phyloP scores from a whole-genome alignment of 2,797 vertebrate species.

The Darevskia mixta region DNA sequence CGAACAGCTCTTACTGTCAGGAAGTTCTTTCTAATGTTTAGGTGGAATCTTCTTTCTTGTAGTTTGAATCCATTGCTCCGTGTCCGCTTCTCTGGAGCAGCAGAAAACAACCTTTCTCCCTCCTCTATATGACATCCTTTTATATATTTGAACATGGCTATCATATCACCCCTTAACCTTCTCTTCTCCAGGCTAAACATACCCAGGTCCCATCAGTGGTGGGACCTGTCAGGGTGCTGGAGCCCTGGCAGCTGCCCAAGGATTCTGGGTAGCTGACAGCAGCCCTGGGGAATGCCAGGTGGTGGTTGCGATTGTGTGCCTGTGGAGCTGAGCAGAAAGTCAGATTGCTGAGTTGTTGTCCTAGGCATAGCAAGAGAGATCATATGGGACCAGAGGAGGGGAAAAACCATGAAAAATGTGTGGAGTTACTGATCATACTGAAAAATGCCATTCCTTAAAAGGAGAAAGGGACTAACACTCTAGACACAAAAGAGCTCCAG shows the following conservation, averaged over 20 bases:
- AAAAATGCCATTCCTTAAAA: slow-evolving; percentile 13
- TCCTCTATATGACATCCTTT: no score
- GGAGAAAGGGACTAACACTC: slow-evolving; percentile 35
- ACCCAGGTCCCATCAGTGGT: no score
- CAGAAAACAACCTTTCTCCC: no score
- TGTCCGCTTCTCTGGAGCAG: no score
- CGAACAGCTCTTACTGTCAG: no score
- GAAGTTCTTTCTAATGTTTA: no score
- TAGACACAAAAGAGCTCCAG: not conserved
- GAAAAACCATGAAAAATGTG: not conserved
- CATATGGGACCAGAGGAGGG: not conserved
- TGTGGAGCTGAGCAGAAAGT: not conserved
- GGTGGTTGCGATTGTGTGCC: not conserved
- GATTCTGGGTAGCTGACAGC: not conserved
- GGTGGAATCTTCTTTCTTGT: no score
- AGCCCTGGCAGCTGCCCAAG: not conserved
- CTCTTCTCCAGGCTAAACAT: no score
- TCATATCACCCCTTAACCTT: no score
- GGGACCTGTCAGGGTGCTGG: not conserved
- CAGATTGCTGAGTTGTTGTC: not conserved
- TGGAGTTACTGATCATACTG: not conserved
- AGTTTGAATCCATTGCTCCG: no score
- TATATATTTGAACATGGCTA: no score
- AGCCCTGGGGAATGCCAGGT: no score
- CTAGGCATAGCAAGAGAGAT: not conserved